Percentiles rank a stretch among this genome's conserved stretches.
Evolutionary conservation across 2,113 vertebrate genomes (phyloP).

Genomic region (Nothocercus nigrocapillus): DNA sequence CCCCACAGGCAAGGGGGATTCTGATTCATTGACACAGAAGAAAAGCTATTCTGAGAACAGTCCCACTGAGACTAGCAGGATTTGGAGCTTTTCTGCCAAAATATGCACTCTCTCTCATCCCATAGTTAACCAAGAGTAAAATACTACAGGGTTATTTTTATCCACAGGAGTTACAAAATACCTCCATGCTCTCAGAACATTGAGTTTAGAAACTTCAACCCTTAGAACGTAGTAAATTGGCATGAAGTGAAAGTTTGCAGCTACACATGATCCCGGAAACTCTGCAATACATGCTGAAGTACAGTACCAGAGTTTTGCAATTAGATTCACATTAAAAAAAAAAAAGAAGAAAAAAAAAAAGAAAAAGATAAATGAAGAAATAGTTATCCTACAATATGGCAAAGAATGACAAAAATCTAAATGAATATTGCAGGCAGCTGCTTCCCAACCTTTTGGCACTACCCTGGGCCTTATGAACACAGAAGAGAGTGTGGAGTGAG

Average conservation of each 20-base stretch:
- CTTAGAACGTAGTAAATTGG: neutral
- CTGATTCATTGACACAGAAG: neutral
- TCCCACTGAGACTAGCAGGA: neutral
- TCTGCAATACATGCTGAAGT: slow-evolving; percentile 31
- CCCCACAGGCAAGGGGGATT: neutral
- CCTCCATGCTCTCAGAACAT: neutral
- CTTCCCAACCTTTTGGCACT: neutral
- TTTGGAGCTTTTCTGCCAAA: neutral
- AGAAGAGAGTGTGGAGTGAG: neutral
- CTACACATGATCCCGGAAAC: slow-evolving; percentile 33
- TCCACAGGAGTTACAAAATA: slow-evolving; percentile 25
- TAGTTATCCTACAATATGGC: neutral
- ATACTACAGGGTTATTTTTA: slow-evolving; percentile 39
- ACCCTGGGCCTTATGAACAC: neutral
- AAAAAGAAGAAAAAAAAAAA: no score
- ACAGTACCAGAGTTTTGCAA: slow-evolving; percentile 56
- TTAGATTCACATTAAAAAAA: neutral
- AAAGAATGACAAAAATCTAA: neutral
- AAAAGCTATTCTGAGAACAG: neutral
- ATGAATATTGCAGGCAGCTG: neutral
- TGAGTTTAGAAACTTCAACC: slow-evolving; percentile 47
- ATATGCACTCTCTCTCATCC: neutral
- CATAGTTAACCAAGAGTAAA: slow-evolving; percentile 19
- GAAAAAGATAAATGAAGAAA: slow-evolving; percentile 1
- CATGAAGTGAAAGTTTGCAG: slow-evolving; percentile 69